These are phyloP conservation scores for Perccottus glenii DNA, from an alignment of 2,113 vertebrate genomes.

Conservation along the genomic window DNA sequence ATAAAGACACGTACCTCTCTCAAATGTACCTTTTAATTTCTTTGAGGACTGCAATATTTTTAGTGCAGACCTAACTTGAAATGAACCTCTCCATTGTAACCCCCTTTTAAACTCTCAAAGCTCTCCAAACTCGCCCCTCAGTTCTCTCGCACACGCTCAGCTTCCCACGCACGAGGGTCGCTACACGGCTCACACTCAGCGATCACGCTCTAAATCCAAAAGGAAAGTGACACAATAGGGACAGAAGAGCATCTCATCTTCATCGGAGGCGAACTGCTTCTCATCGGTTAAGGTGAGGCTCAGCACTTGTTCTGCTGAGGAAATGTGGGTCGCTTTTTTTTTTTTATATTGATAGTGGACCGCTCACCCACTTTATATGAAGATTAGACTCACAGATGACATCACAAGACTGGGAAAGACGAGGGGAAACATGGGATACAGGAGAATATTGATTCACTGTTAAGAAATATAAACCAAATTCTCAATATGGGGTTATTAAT, in stretches of 20 bases:
- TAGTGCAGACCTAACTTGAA: conserved; percentile 16
- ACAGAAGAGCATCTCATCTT: conserved; percentile 58
- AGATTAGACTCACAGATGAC: conserved; percentile 44
- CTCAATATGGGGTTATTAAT: too few species aligned
- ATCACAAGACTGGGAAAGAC: conserved; percentile 46
- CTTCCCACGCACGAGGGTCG: conserved; percentile 3
- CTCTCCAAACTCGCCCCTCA: not conserved
- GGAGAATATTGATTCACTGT: not conserved
- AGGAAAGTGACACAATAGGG: conserved; percentile 74
- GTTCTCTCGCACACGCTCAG: not conserved
- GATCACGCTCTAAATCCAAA: conserved; percentile 58
- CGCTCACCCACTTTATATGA: conserved; percentile 58
- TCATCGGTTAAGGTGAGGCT: conserved; percentile 54
- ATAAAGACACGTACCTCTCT: conserved; percentile 2
- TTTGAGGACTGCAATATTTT: not conserved
- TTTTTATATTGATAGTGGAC: conserved; percentile 29
- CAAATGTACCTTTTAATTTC: conserved; percentile 8
- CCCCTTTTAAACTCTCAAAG: conserved; percentile 4
- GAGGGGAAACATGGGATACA: conserved; percentile 23
- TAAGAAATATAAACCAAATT: too few species aligned
- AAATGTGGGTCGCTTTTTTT: conserved; percentile 35
- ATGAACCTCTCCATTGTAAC: conserved; percentile 21
- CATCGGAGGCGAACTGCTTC: conserved; percentile 43
- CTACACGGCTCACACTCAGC: conserved; percentile 27
- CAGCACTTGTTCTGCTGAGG: conserved; percentile 43